These are phyloP conservation scores for Belonocnema kinseyi DNA, from an alignment of 1,140 invertebrate species.

Conservation along the genomic window DNA sequence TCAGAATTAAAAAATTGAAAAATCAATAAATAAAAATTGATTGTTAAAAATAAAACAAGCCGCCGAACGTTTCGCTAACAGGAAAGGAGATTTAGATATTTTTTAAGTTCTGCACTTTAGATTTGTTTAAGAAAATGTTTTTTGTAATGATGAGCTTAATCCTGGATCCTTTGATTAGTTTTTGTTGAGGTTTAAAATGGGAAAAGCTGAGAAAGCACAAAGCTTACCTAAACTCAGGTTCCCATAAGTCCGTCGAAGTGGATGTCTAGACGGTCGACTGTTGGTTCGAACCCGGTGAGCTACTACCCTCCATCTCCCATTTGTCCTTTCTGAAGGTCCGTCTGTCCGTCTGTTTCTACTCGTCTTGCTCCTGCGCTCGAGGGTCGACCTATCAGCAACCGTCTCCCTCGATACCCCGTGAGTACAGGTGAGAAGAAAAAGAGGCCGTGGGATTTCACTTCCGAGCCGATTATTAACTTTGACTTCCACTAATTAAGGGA, in stretches of 20 bases:
- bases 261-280: constrained; percentile 29
- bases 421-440: constrained; percentile 29
- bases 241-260: not conserved
- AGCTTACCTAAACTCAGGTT: constrained; percentile 14
- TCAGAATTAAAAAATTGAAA: too few species aligned
- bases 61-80: too few species aligned
- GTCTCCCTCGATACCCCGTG: constrained; percentile 51
- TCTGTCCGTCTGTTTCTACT: constrained; percentile 50
- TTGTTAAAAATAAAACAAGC: too few species aligned
- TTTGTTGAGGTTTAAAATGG: not conserved
- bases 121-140: too few species aligned
- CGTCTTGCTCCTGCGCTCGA: constrained; percentile 62
- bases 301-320: constrained; percentile 42
- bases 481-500: constrained; percentile 26
- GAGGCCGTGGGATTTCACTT: constrained; percentile 14
- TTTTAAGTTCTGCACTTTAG: too few species aligned
- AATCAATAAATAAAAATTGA: too few species aligned
- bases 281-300: constrained; percentile 37
- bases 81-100: too few species aligned
- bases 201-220: not conserved
- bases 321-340: constrained; percentile 53
- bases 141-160: too few species aligned
- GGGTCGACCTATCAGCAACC: constrained; percentile 45
- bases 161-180: not conserved
- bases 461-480: constrained; percentile 13